Base-by-base conservation (phyloP, 1,140 invertebrate species). In the Drosophila nebulosa region DNA sequence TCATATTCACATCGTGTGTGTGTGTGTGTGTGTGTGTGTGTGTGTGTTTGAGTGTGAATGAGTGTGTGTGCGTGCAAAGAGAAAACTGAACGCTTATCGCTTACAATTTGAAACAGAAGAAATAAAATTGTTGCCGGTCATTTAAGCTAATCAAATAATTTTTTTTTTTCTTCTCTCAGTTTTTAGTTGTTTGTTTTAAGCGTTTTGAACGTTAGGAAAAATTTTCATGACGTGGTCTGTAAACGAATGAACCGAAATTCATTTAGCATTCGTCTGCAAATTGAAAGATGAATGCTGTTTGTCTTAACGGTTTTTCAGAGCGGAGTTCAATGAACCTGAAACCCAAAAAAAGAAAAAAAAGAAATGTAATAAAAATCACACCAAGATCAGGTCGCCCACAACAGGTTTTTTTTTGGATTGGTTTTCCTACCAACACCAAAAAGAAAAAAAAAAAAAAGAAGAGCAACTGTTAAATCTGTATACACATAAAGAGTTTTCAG, bases 1-100 rank as follows among this genome's bases (percentile, higher is more conserved):
- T 86, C 83, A 86, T 83, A 83, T 83, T 75, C 83, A 83, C 65
- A 76, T 71, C 78, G 65, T 77, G 83, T 68, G 53, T 22, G 42
- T 24, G 46, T 21, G 24, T 35, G 14, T 22, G 12, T 30, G 9
- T 51, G 10, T 9, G 10, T 32, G 69, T 36, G 22, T 57, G 30
- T 62, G 39, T 55, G 55, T 60, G 36, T 10, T 12, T 32, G 6
- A 30, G 14, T 16, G 24, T 32, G 24, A 24, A 3, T 24, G 26
- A 61, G 50, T 62, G 63, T 64, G 50, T 46, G 32, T 58, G 21
- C 32, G 21, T 21, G 26, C 62, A 39, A 36, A 16, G 52, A 55
- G 71, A 66, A 72, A 73, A 51, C 57, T 27, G 67, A 55, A 71
- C 59, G 56, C 71, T 74, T 74, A 74, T 74, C 71, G 70, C 70